Conservation (phyloP, 2,113 vertebrate species). For the Neomonachus schauinslandi region DNA sequence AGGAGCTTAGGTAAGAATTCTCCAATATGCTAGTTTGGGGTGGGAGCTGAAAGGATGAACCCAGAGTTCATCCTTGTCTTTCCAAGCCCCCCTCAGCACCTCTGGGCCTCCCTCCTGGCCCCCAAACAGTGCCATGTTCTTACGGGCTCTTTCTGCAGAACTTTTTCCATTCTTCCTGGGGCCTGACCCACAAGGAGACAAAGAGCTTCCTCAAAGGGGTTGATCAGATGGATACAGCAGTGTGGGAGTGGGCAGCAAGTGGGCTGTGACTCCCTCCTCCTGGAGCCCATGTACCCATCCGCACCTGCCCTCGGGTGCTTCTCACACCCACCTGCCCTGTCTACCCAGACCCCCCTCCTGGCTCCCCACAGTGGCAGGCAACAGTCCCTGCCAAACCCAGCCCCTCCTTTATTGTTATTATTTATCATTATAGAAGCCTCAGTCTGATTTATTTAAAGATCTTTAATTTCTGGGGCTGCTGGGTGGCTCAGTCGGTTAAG, state of each 20-base stretch:
- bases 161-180: conserved; percentile 86
- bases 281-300: not conserved
- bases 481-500: too few relatives aligned
- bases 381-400: not conserved
- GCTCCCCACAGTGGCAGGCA: not conserved
- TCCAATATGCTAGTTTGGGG: not conserved
- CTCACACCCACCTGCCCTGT: not conserved
- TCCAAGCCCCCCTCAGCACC: not conserved
- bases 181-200: conserved; percentile 87
- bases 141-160: conserved; percentile 90
- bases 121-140: not conserved
- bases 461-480: not conserved
- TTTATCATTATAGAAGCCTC: not conserved
- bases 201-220: conserved; percentile 86
- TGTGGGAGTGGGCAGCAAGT: conserved; percentile 89
- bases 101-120: not conserved
- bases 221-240: conserved; percentile 90
- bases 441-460: not conserved
- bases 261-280: not conserved
- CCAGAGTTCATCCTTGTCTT: not conserved
- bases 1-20: conserved; percentile 88
- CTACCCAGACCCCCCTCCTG: not conserved
- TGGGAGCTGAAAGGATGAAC: too few relatives aligned
- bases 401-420: too few relatives aligned
- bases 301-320: not conserved